Evolutionary conservation across 2,888 invertebrate species (phyloP).

Genomic region (Amiota mariae): DNA sequence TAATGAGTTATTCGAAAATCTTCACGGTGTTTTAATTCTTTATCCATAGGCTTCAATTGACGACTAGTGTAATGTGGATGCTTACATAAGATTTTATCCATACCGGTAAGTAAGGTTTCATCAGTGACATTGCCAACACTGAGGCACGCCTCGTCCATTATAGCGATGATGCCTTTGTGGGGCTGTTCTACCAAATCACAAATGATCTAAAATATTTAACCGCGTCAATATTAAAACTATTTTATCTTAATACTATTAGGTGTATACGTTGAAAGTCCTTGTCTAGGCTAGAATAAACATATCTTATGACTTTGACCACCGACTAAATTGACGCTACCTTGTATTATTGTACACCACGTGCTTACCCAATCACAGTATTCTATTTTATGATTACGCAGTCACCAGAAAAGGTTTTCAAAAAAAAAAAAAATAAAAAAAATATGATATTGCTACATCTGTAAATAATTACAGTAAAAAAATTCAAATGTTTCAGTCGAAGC

Average conservation of each 20-base stretch:
- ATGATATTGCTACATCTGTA: too few species aligned
- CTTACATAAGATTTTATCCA: conserved; percentile 89
- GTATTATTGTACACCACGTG: too few species aligned
- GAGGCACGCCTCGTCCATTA: conserved; percentile 97
- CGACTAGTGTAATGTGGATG: conserved; percentile 94
- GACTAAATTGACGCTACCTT: too few species aligned
- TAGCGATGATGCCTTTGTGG: conserved; percentile 92
- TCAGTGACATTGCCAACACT: conserved; percentile 93
- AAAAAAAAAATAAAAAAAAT: too few species aligned
- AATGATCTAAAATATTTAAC: conserved; percentile 76
- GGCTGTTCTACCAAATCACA: conserved; percentile 96
- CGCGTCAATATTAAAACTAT: neutral
- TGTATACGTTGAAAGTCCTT: neutral
- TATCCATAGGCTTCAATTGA: conserved; percentile 87
- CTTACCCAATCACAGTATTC: too few species aligned
- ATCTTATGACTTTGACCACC: too few species aligned
- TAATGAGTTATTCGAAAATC: conserved; percentile 93
- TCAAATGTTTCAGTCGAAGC: too few species aligned
- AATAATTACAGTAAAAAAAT: too few species aligned
- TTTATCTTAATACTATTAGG: neutral
- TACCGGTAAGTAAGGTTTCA: conserved; percentile 89
- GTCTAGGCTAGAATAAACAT: too few species aligned
- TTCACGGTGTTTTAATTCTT: conserved; percentile 83
- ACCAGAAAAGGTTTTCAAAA: too few species aligned
- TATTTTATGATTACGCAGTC: too few species aligned